Base-by-base conservation (phyloP, 2,888 invertebrate species). In the Myopa testacea region DNA sequence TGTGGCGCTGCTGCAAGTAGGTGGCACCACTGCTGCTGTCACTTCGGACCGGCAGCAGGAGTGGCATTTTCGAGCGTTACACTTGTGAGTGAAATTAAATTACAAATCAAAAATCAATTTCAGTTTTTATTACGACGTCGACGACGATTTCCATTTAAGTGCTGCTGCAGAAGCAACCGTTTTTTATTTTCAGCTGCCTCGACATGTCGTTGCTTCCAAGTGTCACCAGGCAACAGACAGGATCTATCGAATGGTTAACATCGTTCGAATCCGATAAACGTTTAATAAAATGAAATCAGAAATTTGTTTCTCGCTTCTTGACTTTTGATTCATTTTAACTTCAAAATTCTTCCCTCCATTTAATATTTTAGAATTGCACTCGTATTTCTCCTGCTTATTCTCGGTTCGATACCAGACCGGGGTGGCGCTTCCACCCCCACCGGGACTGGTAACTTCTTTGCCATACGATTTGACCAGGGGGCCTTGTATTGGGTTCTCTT, bases 61-160 rank as follows among this genome's bases (percentile, higher is more conserved):
- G 50, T 38, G 73, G 62, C 34, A 50, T 26, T 26, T 26, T 26
- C 26, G 26, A 26, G 26, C 26, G 37, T 26, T 34, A n/a, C 72
- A 63, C 73, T 63, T 45, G 63, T 45, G 62, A 80, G 84, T 85
- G 83, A 87, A 88, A 88, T 88, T 88, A 87, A 88, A 88, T 87
- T 86, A 88, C 87, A 88, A 87, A 88, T 88, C 88, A 88, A 88
- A 88, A 87, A 88, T 88, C 88, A 88, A 88, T 88, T 88, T 87
- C 87, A 82, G 80, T 84, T 86, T 84, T 37, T 37, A 55, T 8
- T 37, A 58, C 16, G 58, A 58, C 16, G 45, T 26, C 34, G 73
- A 63, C 63, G 50, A 37, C 52, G 63, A 74, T 50, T 74, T 65
- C 45, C 62, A 74, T 63, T 74, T 63, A 74, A 50, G 45, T 63